Evolutionary conservation across 2,113 vertebrate species (phyloP), one percentile per base, ranked within the genome.

Genomic region (Otis tarda): DNA sequence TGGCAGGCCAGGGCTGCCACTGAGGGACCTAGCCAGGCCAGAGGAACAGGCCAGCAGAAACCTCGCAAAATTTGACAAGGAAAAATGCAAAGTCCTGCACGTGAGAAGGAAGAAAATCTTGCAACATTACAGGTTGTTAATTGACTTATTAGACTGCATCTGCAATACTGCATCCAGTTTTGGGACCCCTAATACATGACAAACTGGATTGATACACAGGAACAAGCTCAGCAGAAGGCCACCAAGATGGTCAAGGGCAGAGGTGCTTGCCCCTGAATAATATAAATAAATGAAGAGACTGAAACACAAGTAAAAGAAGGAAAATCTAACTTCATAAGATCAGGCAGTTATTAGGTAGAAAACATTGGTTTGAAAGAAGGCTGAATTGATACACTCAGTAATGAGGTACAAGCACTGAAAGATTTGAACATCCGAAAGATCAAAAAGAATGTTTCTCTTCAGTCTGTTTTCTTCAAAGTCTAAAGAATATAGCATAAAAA

Each of bases 391-490:
- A 63, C n/a, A 94, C 75, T 86, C 59, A 55, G 59, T 95, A 96
- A 94, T 90, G 63, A 96, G 57, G 73, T 93, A 92, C 75, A 95
- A 71, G 64, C 73, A 20, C 27, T 67, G 79, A 65, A 95, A 78
- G 47, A 78, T 57, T 27, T 74, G 53, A 93, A 90, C 94, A 94
- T 71, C 43, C 39, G 64, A 53, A 83, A 94, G 92, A 96, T 96
- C 92, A 96, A 94, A 96, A 83, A 68, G 82, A 88, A 45, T 94
- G 52, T 81, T 90, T 74, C 60, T 90, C 86, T 94, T 83, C 68
- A 39, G 65, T 41, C 64, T 94, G 82, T 92, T 94, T 89, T 78
- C 84, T 90, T 64, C 56, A 93, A 89, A 94, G 56, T 35, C 52
- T 47, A 52, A 93, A 64, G 60, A 84, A 90, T 64, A 68, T 39